Evolutionary conservation across 1,140 invertebrate species (phyloP).

Genomic region (Zaprionus nigranus): DNA sequence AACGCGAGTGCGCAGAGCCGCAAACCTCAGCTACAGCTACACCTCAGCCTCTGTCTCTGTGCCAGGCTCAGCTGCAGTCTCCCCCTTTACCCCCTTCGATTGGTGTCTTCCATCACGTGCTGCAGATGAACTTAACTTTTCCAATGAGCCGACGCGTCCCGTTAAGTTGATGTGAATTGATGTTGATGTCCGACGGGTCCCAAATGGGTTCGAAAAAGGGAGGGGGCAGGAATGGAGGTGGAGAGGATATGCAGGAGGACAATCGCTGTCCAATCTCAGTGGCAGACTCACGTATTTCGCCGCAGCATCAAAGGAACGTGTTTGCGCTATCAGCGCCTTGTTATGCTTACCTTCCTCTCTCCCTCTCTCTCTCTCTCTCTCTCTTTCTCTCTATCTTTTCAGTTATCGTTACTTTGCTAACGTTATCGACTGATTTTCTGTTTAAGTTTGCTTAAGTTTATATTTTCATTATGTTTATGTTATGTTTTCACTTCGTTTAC

Average conservation of each 20-base stretch:
- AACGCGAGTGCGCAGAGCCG: not conserved
- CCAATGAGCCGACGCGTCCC: slow-evolving; percentile 57
- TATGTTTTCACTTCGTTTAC: slow-evolving; percentile 66
- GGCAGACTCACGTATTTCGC: slow-evolving; percentile 54
- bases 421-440: slow-evolving; percentile 55
- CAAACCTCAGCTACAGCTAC: not conserved
- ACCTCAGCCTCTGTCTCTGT: not conserved
- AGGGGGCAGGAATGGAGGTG: not conserved
- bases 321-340: slow-evolving; percentile 37
- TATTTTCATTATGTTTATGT: slow-evolving; percentile 70
- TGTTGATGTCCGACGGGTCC: slow-evolving; percentile 26
- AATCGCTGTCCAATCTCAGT: slow-evolving; percentile 40
- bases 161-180: slow-evolving; percentile 57
- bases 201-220: not conserved
- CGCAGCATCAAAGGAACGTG: slow-evolving; percentile 56
- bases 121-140: slow-evolving; percentile 63
- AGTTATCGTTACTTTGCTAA: slow-evolving; percentile 17
- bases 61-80: not conserved
- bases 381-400: not conserved
- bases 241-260: not conserved
- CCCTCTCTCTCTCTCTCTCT: not conserved
- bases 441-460: slow-evolving; percentile 67
- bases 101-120: slow-evolving; percentile 49
- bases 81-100: slow-evolving; percentile 6
- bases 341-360: not conserved